Evolutionary conservation across 2,113 vertebrate genomes (phyloP).

Genomic region (Delphinapterus leucas): DNA sequence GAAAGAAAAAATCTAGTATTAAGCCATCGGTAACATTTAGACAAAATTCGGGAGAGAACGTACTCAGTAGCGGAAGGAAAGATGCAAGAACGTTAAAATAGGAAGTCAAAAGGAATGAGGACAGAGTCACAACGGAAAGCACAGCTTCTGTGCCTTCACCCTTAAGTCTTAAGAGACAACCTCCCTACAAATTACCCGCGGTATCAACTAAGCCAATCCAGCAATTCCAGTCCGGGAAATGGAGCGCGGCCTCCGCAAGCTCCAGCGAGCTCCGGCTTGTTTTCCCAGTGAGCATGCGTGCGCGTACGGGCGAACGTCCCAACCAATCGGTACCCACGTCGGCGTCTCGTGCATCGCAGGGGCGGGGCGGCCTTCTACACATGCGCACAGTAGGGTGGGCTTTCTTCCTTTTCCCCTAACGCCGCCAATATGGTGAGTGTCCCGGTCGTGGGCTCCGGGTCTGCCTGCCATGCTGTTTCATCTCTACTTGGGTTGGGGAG

Average conservation of each 20-base stretch:
- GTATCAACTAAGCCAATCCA: fast-evolving
- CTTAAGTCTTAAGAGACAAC: background rate
- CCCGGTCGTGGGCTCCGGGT: fast-evolving
- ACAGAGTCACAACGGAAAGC: background rate
- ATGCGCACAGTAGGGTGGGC: background rate
- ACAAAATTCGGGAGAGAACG: background rate
- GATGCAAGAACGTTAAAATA: background rate
- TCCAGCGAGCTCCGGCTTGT: fast-evolving
- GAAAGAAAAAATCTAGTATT: background rate
- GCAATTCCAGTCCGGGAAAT: fast-evolving
- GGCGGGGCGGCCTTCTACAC: constrained; percentile 39
- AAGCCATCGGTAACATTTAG: background rate
- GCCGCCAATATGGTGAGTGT: constrained; percentile 67
- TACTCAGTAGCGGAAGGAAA: background rate
- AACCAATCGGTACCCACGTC: constrained; percentile 25
- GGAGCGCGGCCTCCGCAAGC: fast-evolving
- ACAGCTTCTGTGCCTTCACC: background rate
- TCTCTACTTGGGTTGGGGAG: fast-evolving
- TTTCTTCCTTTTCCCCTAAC: constrained; percentile 51
- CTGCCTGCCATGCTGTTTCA: fast-evolving
- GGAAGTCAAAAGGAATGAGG: background rate
- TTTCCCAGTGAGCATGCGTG: background rate
- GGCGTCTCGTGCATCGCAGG: background rate
- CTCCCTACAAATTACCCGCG: fast-evolving
- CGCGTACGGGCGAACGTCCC: background rate